These are phyloP conservation scores for Eumerus sabulonum DNA, from an alignment of 2,888 invertebrate genomes.

Conservation along the genomic window DNA sequence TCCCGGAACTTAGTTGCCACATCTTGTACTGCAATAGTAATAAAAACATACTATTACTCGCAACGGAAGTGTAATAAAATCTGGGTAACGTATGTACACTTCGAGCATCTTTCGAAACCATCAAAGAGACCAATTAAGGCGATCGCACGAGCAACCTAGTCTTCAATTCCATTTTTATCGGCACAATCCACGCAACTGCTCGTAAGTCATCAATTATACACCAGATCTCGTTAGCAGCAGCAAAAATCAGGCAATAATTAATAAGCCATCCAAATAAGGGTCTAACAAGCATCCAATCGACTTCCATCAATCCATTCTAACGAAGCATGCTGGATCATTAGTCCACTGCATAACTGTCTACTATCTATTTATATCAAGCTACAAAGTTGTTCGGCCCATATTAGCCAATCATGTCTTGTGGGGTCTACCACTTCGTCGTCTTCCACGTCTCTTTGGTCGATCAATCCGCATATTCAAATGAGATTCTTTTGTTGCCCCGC, in stretches of 20 bases:
- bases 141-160: no score
- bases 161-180: no score
- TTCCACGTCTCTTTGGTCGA: not conserved
- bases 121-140: no score
- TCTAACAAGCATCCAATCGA: not conserved
- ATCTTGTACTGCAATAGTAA: no score
- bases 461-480: constrained; percentile 52
- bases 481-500: constrained; percentile 27
- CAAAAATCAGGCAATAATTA: constrained; percentile 5
- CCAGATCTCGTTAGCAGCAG: constrained; percentile 3
- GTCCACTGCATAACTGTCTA: not conserved
- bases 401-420: constrained; percentile 2
- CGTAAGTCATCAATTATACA: constrained; percentile 1
- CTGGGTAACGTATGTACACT: no score
- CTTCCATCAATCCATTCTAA: constrained; percentile 5
- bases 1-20: no score
- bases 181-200: no score
- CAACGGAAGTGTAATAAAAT: no score
- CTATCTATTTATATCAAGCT: no score
- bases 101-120: no score
- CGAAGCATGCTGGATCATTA: constrained; percentile 12
- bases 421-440: no score
- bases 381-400: constrained; percentile 8
- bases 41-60: no score
- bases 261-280: constrained; percentile 13